These are phyloP conservation scores for Xiphophorus couchianus DNA, from an alignment of 2,113 vertebrate genomes.

Conservation along the genomic window DNA sequence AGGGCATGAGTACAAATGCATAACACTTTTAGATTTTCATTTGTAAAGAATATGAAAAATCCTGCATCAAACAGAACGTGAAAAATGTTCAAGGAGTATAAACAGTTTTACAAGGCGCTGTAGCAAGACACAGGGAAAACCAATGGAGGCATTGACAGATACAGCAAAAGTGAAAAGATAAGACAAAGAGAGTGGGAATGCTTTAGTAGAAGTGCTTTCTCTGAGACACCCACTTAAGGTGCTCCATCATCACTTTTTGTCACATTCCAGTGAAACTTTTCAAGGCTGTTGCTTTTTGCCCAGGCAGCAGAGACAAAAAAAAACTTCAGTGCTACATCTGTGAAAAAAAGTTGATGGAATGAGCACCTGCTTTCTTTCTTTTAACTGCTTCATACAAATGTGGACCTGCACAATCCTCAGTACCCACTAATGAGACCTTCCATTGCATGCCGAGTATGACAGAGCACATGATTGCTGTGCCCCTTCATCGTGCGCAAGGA, in stretches of 20 bases:
- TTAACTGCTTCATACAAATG: neutral
- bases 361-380: neutral
- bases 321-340: neutral
- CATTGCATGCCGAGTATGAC: constrained; percentile 22
- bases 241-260: constrained; percentile 33
- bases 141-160: constrained; percentile 18
- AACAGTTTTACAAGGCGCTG: neutral
- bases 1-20: neutral
- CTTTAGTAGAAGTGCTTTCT: constrained; percentile 37
- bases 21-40: neutral
- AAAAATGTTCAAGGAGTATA: neutral
- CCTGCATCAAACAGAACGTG: neutral
- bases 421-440: constrained; percentile 36
- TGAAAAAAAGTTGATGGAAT: constrained; percentile 6
- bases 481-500: constrained; percentile 31
- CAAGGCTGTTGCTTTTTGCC: constrained; percentile 42
- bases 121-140: constrained; percentile 7
- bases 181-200: constrained; percentile 6
- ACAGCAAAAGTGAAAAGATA: neutral
- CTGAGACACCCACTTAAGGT: constrained; percentile 37
- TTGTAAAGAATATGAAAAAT: neutral
- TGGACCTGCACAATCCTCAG: constrained; percentile 26
- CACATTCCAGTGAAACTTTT: constrained; percentile 52
- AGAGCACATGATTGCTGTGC: constrained; percentile 60
- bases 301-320: constrained; percentile 9